Evolutionary conservation across 2,888 invertebrate species (phyloP).

Genomic region (Nymphalis polychloros): DNA sequence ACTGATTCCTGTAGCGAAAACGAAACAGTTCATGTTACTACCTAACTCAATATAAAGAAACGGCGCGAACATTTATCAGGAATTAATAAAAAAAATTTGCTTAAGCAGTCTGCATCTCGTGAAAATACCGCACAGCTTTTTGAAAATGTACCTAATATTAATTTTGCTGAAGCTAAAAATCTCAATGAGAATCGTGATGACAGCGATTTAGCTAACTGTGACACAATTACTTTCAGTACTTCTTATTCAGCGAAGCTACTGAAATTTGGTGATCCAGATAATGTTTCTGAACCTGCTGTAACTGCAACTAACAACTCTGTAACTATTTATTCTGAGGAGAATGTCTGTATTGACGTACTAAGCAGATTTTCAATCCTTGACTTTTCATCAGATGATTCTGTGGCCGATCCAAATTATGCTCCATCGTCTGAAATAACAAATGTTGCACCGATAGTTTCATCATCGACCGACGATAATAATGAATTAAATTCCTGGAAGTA

Average conservation of each 20-base stretch:
- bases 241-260: background rate
- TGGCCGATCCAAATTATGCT: too few species aligned
- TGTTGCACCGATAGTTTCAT: conserved; percentile 1
- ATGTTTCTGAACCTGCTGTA: background rate
- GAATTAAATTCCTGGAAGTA: background rate
- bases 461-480: background rate
- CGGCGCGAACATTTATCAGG: background rate
- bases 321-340: background rate
- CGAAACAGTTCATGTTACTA: background rate
- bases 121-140: background rate
- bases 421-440: too few species aligned
- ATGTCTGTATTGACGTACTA: background rate
- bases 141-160: background rate
- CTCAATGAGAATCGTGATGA: too few species aligned
- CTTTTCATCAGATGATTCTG: conserved; percentile 1
- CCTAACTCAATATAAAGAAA: background rate
- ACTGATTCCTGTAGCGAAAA: too few species aligned
- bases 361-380: background rate
- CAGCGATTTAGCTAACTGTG: background rate
- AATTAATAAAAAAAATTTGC: background rate
- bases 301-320: too few species aligned
- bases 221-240: background rate
- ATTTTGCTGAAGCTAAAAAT: background rate
- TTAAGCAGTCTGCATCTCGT: background rate
- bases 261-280: background rate